These are phyloP conservation scores for Eurois occulta DNA, from an alignment of 2,888 invertebrate genomes.

Conservation along the genomic window DNA sequence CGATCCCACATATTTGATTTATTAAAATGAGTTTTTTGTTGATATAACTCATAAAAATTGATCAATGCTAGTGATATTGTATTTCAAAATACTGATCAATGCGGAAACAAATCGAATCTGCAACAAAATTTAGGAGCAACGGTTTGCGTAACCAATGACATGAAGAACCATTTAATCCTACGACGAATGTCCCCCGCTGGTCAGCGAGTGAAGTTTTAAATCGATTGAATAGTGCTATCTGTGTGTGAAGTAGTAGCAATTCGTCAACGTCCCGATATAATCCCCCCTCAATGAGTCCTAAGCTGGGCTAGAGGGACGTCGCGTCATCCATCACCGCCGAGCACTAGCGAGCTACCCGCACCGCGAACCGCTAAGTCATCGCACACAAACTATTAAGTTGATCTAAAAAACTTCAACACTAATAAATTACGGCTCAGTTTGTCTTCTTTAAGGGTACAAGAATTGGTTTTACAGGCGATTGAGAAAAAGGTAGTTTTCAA, in stretches of 20 bases:
- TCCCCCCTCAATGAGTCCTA: slow-evolving; percentile 88
- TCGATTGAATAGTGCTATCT: slow-evolving; percentile 86
- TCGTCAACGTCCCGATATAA: slow-evolving; percentile 89
- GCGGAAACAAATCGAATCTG: slow-evolving; percentile 6
- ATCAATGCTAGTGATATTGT: slow-evolving; percentile 7
- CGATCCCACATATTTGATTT: slow-evolving; percentile 35
- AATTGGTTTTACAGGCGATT: slow-evolving; percentile 33
- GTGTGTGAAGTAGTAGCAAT: slow-evolving; percentile 84
- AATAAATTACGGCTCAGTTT: slow-evolving; percentile 54
- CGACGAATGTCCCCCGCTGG: slow-evolving; percentile 72
- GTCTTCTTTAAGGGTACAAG: slow-evolving; percentile 14
- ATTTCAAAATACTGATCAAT: slow-evolving; percentile 19
- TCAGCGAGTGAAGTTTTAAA: slow-evolving; percentile 83
- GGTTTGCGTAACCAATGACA: slow-evolving; percentile 29
- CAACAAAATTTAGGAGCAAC: slow-evolving; percentile 22
- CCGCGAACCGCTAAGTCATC: slow-evolving; percentile 79
- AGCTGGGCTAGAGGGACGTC: slow-evolving; percentile 84
- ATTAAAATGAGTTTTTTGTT: slow-evolving; percentile 42
- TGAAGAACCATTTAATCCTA: slow-evolving; percentile 69
- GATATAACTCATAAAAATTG: slow-evolving; percentile 17
- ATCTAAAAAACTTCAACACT: slow-evolving; percentile 69
- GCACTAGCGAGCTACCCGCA: slow-evolving; percentile 70
- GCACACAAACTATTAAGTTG: slow-evolving; percentile 71
- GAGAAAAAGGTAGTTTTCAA: slow-evolving; percentile 37
- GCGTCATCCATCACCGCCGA: slow-evolving; percentile 85